Evolutionary conservation across 1,140 invertebrate genomes (phyloP), one percentile per base, ranked within the genome.

Genomic region (Manduca sexta): DNA sequence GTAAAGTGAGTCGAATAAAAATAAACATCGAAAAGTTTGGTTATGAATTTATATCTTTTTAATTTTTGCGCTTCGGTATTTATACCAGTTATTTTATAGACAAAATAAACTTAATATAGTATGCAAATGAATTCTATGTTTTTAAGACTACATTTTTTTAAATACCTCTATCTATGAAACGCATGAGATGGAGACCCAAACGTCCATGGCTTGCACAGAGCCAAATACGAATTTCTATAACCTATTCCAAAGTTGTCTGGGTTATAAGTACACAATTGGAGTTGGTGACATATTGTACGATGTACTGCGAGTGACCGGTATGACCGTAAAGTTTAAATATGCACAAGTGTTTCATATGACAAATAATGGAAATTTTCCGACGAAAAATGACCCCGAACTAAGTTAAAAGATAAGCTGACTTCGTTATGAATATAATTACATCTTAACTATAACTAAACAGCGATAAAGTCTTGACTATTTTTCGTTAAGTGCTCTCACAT

Each of bases 311-410:
- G 52, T 78, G 74, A 75, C 72, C 72, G 70, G 69, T 72, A 67
- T 44, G 74, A 75, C 72, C 66, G 72, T 49, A 33, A 40, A 38
- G 49, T 39, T 41, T 48, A 26, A 6, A 10, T 54, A 46, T 63
- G 52, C 62, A 72, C 71, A 77, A 65, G 69, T 77, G 71, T 73
- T 74, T 17, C n/a, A n/a, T n/a, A n/a, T n/a, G n/a, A 48, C 33
- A 12, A 56, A 40, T 38, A 49, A 45, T 45, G 53, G 45, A 21
- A 53, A 38, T 11, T 26, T 45, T 16, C 30, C n/a, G 38, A 37
- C 39, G 58, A 55, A 56, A 57, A 56, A 41, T 64, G 62, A 69
- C 66, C 65, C 44, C 49, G 53, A 49, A 52, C 42, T 41, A 26
- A 26, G 8, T 5, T 5, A 2, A 26, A 3, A 0, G 0, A 26